Conservation (phyloP, 2,888 invertebrate genomes). For the Beris chalybata region DNA sequence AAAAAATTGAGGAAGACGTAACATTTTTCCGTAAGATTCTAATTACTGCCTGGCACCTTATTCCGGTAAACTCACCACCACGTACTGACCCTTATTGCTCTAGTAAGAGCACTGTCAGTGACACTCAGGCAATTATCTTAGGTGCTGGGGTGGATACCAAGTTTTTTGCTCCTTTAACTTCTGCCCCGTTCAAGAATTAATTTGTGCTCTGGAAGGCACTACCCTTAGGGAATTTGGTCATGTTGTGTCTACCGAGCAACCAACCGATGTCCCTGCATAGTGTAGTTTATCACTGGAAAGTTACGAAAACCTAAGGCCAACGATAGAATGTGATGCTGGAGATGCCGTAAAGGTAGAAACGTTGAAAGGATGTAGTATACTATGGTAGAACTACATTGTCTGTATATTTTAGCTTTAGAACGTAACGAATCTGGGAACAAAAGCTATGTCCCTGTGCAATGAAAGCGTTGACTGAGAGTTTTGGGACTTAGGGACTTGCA, state of each 20-base stretch:
- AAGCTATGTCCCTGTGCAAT: constrained; percentile 15
- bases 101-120: constrained; percentile 46
- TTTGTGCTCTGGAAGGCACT: constrained; percentile 16
- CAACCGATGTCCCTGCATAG: neutral
- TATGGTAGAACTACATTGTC: neutral
- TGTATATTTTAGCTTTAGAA: neutral
- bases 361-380: neutral
- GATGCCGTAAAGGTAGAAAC: constrained; percentile 7
- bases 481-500: constrained; percentile 20
- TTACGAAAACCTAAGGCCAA: neutral
- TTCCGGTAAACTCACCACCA: neutral
- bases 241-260: constrained; percentile 16
- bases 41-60: too few relatives aligned
- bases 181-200: constrained; percentile 24
- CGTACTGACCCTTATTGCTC: neutral
- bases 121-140: constrained; percentile 55
- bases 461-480: constrained; percentile 23
- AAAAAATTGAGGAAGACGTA: too few relatives aligned
- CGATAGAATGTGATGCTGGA: neutral
- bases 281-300: neutral
- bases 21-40: too few relatives aligned
- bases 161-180: constrained; percentile 2
- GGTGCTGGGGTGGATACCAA: constrained; percentile 46
- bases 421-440: constrained; percentile 11
- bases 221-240: constrained; percentile 15